These are phyloP conservation scores for Cyanoliseus patagonus DNA, from an alignment of 2,113 vertebrate species.

Conservation along the genomic window DNA sequence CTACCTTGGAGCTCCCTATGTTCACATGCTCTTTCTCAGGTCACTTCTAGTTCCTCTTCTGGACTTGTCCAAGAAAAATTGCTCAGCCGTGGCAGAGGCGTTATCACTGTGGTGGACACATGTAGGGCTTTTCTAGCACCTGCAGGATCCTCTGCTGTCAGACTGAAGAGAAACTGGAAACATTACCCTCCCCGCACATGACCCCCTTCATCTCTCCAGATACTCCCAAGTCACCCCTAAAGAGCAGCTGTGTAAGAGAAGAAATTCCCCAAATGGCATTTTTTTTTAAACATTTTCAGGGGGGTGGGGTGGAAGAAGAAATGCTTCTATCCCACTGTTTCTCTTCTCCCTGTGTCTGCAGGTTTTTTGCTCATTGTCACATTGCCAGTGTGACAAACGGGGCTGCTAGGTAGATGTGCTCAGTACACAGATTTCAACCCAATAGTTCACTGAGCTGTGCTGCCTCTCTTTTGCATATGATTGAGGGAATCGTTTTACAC, in stretches of 20 bases:
- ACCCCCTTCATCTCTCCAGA: not conserved
- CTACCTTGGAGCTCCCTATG: not conserved
- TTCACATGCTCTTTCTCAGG: not conserved
- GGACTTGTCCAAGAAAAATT: not conserved
- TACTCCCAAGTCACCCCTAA: not conserved
- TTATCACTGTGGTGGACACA: not conserved
- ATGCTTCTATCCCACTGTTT: not conserved
- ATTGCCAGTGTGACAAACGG: not conserved
- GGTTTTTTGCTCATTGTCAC: not conserved
- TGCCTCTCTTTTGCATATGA: not conserved
- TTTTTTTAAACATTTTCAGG: not conserved
- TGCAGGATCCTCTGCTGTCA: not conserved
- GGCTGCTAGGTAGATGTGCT: not conserved
- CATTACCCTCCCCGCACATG: not conserved
- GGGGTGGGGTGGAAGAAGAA: not conserved
- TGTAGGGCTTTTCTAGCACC: not conserved
- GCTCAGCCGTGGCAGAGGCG: not conserved
- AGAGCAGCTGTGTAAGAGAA: not conserved
- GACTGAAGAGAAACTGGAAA: not conserved
- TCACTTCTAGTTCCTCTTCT: not conserved
- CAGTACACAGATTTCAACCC: not conserved
- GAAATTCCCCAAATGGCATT: not conserved
- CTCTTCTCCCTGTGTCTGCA: not conserved
- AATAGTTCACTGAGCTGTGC: rapidly evolving
- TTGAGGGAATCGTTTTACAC: not conserved